Evolutionary conservation across 2,113 vertebrate species (phyloP).

Genomic region (Maccullochella peelii): DNA sequence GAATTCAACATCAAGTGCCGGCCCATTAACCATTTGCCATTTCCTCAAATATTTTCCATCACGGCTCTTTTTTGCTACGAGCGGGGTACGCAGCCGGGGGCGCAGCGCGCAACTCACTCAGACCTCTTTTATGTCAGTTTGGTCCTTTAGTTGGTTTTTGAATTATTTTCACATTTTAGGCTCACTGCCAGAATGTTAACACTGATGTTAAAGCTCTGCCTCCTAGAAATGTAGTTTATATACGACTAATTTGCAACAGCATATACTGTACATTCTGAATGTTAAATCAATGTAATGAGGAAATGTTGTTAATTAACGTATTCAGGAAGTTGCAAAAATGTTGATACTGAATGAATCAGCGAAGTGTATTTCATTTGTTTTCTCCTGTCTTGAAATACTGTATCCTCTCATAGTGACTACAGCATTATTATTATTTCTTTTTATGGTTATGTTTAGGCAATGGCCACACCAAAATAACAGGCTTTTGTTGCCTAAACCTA

Average conservation of each 20-base stretch:
- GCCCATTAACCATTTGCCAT: slow-evolving; percentile 81
- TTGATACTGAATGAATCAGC: not conserved
- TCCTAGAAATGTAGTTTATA: not conserved
- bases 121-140: not conserved
- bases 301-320: not conserved
- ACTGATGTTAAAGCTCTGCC: not conserved
- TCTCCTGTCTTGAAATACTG: not conserved
- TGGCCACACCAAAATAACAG: no score
- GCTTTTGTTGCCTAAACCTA: not conserved
- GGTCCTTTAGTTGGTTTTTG: not conserved
- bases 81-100: slow-evolving; percentile 1
- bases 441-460: not conserved
- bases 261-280: not conserved
- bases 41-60: slow-evolving; percentile 83
- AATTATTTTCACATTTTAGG: slow-evolving; percentile 18
- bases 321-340: not conserved
- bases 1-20: slow-evolving; percentile 81
- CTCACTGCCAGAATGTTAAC: slow-evolving; percentile 9
- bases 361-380: not conserved
- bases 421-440: slow-evolving; percentile 11
- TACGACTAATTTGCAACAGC: not conserved
- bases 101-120: not conserved
- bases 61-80: slow-evolving; percentile 54
- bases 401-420: not conserved
- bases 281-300: not conserved